Evolutionary conservation across 2,797 vertebrate genomes (phyloP).

Genomic region (Propithecus perrieri): DNA sequence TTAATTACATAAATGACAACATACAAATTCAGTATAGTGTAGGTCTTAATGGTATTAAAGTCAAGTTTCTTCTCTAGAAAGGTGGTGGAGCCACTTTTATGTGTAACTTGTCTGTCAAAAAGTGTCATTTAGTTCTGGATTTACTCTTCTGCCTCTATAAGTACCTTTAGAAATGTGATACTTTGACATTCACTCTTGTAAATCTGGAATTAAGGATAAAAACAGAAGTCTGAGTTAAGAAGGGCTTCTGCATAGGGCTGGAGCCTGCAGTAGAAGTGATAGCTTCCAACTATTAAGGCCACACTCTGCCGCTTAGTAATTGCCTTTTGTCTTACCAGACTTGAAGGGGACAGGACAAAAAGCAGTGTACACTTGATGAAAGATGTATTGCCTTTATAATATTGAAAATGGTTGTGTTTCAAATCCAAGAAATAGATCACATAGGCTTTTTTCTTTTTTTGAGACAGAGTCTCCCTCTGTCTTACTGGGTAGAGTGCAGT

Average conservation of each 20-base stretch:
- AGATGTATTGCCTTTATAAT: neutral
- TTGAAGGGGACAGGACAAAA: neutral
- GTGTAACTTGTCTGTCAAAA: neutral
- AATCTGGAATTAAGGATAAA: neutral
- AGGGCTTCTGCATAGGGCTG: neutral
- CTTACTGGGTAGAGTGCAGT: too few species aligned
- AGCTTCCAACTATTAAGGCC: neutral
- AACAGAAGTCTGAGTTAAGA: neutral
- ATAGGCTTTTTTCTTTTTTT: neutral
- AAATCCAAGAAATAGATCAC: neutral
- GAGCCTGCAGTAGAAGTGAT: neutral
- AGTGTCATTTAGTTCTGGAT: neutral
- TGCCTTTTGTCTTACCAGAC: neutral
- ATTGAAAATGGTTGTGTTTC: neutral
- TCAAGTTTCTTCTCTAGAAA: neutral
- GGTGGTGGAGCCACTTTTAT: neutral
- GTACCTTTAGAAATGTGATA: neutral
- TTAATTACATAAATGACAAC: neutral
- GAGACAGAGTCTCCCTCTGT: too few species aligned
- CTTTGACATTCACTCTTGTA: neutral
- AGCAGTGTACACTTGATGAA: neutral
- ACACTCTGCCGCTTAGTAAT: neutral
- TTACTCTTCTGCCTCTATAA: neutral
- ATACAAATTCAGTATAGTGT: neutral
- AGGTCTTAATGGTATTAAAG: neutral